phyloP scores from a whole-genome alignment of 2,797 vertebrate species.

The Trachops cirrhosus region DNA sequence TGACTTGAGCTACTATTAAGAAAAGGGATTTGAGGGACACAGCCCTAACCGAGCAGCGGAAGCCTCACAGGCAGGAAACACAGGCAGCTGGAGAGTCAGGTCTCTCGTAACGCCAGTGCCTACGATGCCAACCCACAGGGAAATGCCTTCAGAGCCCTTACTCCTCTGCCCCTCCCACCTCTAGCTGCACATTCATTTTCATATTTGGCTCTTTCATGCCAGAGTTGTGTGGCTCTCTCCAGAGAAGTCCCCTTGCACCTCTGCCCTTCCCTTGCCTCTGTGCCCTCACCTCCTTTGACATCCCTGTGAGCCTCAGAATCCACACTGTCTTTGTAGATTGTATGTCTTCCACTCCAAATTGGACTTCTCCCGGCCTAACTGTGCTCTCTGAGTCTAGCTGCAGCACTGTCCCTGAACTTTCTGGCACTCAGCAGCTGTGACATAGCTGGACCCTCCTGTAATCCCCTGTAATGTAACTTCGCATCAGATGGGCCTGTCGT shows the following conservation, averaged over 20 bases:
- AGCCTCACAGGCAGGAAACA: not conserved
- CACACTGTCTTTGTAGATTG: not conserved
- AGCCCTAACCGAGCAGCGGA: not conserved
- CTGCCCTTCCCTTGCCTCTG: not conserved
- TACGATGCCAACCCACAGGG: not conserved
- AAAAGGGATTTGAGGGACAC: not conserved
- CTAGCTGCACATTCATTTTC: conserved; percentile 15
- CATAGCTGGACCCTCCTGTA: not conserved
- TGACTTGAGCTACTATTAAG: not conserved
- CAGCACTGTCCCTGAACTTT: not conserved
- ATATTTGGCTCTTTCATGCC: conserved; percentile 8
- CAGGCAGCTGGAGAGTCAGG: accelerated
- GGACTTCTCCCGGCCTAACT: not conserved
- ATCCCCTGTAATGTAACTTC: not conserved
- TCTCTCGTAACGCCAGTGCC: not conserved
- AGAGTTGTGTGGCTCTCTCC: not conserved
- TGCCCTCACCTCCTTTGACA: not conserved
- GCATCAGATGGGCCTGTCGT: not conserved
- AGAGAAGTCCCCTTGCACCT: not conserved
- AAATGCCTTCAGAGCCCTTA: not conserved
- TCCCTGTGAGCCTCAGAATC: not conserved
- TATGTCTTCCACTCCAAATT: not conserved
- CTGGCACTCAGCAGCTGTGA: not conserved
- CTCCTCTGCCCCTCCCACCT: not conserved
- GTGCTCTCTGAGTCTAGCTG: too few relatives aligned